Percentiles rank a stretch among this genome's conserved stretches.
phyloP scores from a whole-genome alignment of 2,797 vertebrate genomes.

The Myotis pilosus region DNA sequence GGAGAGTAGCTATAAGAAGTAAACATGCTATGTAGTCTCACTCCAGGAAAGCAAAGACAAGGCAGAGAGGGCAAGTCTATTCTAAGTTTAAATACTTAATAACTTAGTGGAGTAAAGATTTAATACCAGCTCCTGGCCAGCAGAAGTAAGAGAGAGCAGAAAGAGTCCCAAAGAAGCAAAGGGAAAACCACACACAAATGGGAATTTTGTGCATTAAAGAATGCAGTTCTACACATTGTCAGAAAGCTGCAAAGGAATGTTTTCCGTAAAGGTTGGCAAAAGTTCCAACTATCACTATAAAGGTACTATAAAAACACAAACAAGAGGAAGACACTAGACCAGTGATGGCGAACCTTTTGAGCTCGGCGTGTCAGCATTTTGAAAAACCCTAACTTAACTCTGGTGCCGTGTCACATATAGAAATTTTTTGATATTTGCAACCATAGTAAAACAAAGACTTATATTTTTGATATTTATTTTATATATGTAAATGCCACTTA shows the following conservation, averaged over 20 bases:
- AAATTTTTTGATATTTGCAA: no score
- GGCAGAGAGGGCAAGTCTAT: background rate
- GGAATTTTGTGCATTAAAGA: background rate
- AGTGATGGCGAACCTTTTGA: no score
- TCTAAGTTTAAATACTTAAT: slow-evolving; percentile 44
- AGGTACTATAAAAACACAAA: background rate
- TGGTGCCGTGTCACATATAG: no score
- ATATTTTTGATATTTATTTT: no score
- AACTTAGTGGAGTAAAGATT: background rate
- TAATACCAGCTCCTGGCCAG: background rate
- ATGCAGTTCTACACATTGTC: background rate
- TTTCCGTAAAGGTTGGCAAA: slow-evolving; percentile 38
- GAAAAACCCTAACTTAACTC: no score
- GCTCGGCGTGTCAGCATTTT: no score
- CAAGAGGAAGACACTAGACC: background rate
- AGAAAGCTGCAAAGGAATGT: slow-evolving; percentile 6
- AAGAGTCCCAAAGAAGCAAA: background rate
- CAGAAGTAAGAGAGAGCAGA: background rate
- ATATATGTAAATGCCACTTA: no score
- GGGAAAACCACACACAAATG: background rate
- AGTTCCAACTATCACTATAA: slow-evolving; percentile 1
- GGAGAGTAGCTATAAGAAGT: background rate
- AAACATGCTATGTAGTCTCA: background rate
- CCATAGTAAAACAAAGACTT: no score
- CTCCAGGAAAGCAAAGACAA: background rate